Base-by-base conservation (phyloP, 2,888 invertebrate genomes). In the Trisateles emortualis region DNA sequence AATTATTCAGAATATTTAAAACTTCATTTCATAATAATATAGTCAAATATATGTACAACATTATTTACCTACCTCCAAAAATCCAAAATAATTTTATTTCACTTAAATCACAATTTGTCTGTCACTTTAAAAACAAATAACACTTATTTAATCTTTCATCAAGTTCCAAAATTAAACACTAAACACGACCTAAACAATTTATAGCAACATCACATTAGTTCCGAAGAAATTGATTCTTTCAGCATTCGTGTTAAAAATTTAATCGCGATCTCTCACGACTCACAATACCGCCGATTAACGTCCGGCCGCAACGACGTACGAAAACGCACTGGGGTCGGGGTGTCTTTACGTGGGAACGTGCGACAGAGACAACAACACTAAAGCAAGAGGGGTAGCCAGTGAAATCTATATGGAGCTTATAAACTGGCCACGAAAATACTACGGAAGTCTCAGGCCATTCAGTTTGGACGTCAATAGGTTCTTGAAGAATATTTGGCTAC, bases 301-400 rank as follows among this genome's bases (percentile, higher is more conserved):
- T 76, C 79, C 74, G 54, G 13, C 51, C 76, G 54, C 64, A 60
- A 54, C 69, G 73, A 73, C 41, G 49, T 69, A 67, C 77, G 64
- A 72, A 77, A 83, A 80, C 85, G 84, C 86, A 89, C 88, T 89
- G 83, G 78, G 77, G 78, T 78, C 88, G 83, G 78, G 77, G 78
- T 78, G 68, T 61, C 65, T 72, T 58, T 61, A 72, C 69, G 72
- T 72, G 63, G 68, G 68, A 56, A 59, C 52, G 81, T 64, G 81
- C 46, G 78, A 87, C 66, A 56, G 84, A 79, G 83, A 84, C 71
- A 68, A 64, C 68, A 61, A 71, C 69, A 66, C 41, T 58, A 51
- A 68, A 67, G 72, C 67, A 69, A 59, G 77, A 72, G 75, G 79
- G 81, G 74, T 71, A 62, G 57, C 54, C 54, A 65, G 51, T 80